Base-by-base conservation (phyloP, 2,113 vertebrate genomes). In the Catharus fuscescens region DNA sequence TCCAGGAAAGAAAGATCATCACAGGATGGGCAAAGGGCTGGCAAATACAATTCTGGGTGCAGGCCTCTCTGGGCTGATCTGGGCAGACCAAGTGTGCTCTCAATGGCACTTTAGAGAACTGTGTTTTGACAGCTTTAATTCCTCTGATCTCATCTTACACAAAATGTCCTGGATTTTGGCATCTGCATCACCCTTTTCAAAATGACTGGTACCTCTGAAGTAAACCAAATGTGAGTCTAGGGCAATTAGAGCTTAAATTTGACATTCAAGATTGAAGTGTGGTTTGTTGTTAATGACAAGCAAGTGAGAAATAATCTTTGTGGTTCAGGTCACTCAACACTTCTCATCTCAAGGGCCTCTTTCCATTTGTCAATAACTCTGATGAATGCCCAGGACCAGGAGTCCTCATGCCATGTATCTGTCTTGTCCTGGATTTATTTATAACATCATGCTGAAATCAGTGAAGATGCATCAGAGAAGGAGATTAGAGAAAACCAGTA, bases 111-210 rank as follows among this genome's bases (percentile, higher is more conserved):
- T 71, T 6, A 28, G 25, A 89, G 36, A 80, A 7, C 29, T 64
- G 14, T 73, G 50, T 89, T 96, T 92, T 95, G 86, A 86, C 80
- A 79, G 36, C 86, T 93, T 56, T 79, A 92, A 79, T 93, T 91
- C 81, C 70, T 61, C 65, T 81, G 80, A 76, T 72, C 80, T 90
- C 59, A 52, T 92, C 64, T 92, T 38, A 86, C 31, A 89, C 50
- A 91, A 81, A 86, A 88, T 78, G 52, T 81, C 72, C 57, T 67
- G 57, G 31, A 45, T 84, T 89, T 90, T 89, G 89, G 61, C 80
- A 87, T 61, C 57, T 65, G 36, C 28, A 60, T 9, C 70, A 76
- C 61, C 57, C 80, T 95, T 84, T 88, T 38, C 70, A 72, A 52
- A 71, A 71, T 45, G 74, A 40, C 34, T 31, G 61, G n/a, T 89